These are phyloP conservation scores for Athalia cordata DNA, from an alignment of 2,888 invertebrate species.

Conservation along the genomic window DNA sequence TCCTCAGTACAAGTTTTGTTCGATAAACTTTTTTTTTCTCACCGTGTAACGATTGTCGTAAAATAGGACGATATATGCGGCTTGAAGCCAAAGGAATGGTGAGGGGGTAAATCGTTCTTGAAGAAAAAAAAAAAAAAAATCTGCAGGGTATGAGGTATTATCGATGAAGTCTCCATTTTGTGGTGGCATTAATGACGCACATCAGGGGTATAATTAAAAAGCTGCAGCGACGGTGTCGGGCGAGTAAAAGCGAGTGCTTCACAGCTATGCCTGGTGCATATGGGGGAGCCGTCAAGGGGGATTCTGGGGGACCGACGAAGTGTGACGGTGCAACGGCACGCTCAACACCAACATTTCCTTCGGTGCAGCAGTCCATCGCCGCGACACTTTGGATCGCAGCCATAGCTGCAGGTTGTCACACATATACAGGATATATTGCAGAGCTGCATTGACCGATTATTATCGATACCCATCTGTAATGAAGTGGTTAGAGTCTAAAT, in stretches of 20 bases:
- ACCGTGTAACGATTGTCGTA: too few relatives aligned
- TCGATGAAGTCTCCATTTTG: constrained; percentile 49
- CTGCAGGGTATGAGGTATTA: background rate
- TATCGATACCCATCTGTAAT: too few relatives aligned
- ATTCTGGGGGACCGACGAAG: constrained; percentile 45
- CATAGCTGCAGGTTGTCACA: background rate
- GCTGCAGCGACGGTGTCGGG: constrained; percentile 43
- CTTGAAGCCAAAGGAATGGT: too few relatives aligned
- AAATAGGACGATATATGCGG: too few relatives aligned
- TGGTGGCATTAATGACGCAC: constrained; percentile 50
- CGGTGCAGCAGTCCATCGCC: background rate
- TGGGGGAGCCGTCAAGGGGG: background rate
- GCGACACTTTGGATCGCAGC: constrained; percentile 1
- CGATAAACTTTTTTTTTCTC: too few relatives aligned
- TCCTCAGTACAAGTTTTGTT: too few relatives aligned
- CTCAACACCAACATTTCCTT: constrained; percentile 42
- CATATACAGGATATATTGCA: background rate
- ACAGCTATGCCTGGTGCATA: background rate
- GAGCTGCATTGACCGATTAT: background rate
- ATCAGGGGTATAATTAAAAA: constrained; percentile 52
- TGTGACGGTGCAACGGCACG: constrained; percentile 52
- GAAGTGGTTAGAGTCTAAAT: too few relatives aligned
- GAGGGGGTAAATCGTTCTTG: too few relatives aligned
- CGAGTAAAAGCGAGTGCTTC: constrained; percentile 38
- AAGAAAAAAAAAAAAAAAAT: too few relatives aligned